These are phyloP conservation scores for Caenorhabditis brenneri DNA, from an alignment of 1,140 invertebrate species.

Conservation along the genomic window DNA sequence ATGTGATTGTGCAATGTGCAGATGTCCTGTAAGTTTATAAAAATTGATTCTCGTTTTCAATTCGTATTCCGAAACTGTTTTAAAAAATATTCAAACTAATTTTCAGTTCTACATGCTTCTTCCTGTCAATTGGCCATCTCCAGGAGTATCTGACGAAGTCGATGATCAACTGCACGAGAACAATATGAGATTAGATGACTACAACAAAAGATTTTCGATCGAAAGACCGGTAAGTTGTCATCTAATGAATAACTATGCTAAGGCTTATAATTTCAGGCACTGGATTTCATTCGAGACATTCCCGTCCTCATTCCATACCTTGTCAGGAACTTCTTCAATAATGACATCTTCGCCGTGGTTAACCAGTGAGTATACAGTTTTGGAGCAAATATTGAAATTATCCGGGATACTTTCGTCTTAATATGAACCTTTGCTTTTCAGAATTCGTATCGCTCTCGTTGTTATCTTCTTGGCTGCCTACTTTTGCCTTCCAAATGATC, in stretches of 20 bases:
- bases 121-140: not conserved
- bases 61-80: not conserved
- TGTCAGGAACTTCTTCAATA: conserved; percentile 3
- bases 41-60: no score
- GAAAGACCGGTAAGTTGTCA: conserved; percentile 7
- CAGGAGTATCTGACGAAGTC: not conserved
- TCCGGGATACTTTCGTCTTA: not conserved
- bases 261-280: not conserved
- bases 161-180: not conserved
- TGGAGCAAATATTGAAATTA: no score
- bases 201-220: conserved; percentile 8
- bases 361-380: not conserved
- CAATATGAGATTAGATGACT: conserved; percentile 10
- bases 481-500: not conserved
- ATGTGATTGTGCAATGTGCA: conserved; percentile 31
- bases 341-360: not conserved
- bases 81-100: not conserved
- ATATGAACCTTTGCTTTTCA: not conserved
- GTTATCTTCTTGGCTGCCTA: no score
- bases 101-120: conserved; percentile 30
- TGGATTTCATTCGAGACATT: not conserved
- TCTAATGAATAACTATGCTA: not conserved
- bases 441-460: not conserved
- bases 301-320: conserved; percentile 15
- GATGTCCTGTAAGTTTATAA: not conserved